These are phyloP conservation scores for Percina caprodes DNA, from an alignment of 2,113 vertebrate species.

Conservation along the genomic window DNA sequence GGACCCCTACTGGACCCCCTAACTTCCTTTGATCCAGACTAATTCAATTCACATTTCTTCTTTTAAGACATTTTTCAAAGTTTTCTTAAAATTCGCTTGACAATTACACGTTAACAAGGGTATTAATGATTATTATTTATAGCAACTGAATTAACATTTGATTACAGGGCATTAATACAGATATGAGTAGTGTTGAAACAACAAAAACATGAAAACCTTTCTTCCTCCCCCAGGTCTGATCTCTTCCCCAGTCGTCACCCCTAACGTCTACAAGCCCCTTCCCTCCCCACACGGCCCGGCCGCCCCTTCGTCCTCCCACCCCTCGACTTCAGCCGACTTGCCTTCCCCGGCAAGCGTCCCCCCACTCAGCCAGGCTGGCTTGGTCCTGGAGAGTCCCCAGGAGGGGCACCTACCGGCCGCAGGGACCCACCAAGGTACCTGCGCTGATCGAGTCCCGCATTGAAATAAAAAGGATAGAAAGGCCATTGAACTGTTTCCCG, in stretches of 20 bases:
- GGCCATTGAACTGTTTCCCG: too few species aligned
- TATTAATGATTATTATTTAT: not conserved
- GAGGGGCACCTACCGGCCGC: slow-evolving; percentile 43
- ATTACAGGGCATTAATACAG: not conserved
- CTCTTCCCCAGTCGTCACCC: slow-evolving; percentile 66
- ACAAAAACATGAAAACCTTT: not conserved
- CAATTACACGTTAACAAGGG: too few species aligned
- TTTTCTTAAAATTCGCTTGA: too few species aligned
- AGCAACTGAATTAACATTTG: not conserved
- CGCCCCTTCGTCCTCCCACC: slow-evolving; percentile 47
- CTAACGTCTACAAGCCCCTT: slow-evolving; percentile 74
- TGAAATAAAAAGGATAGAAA: too few species aligned
- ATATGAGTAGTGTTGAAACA: not conserved
- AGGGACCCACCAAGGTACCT: slow-evolving; percentile 63
- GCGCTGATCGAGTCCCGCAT: not conserved
- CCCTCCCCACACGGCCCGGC: slow-evolving; percentile 57
- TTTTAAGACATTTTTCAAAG: too few species aligned
- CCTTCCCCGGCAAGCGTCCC: slow-evolving; percentile 62
- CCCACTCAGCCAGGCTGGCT: slow-evolving; percentile 69
- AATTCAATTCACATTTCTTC: too few species aligned
- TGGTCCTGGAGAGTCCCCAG: slow-evolving; percentile 59
- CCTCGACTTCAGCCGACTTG: slow-evolving; percentile 49
- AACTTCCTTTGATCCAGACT: too few species aligned
- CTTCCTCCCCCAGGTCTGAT: slow-evolving; percentile 49
- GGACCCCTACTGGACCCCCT: too few species aligned